These are phyloP conservation scores for Agonum fuliginosum DNA, from an alignment of 2,888 invertebrate genomes.

Conservation along the genomic window DNA sequence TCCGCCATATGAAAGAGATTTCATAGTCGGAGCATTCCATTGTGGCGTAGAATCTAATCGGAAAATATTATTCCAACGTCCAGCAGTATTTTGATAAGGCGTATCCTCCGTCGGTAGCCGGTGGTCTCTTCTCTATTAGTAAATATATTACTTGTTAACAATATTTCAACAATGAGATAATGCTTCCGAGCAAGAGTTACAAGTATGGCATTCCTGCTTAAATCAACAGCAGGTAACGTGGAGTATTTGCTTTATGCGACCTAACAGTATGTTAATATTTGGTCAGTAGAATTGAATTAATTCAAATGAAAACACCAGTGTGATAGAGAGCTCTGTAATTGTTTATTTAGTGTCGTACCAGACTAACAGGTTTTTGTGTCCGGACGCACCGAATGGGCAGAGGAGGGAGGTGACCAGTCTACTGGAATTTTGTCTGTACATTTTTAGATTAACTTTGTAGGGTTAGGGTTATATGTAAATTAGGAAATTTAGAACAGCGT, in stretches of 20 bases:
- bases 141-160: constrained; percentile 53
- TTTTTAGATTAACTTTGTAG: no score
- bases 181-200: constrained; percentile 19
- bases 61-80: constrained; percentile 26
- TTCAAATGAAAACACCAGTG: constrained; percentile 59
- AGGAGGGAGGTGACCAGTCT: constrained; percentile 18
- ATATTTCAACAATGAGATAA: constrained; percentile 57
- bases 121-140: constrained; percentile 27
- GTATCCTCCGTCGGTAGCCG: constrained; percentile 16
- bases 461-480: no score
- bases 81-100: constrained; percentile 51
- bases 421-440: constrained; percentile 29
- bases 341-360: constrained; percentile 59
- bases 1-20: no score
- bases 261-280: constrained; percentile 61
- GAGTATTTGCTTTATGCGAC: constrained; percentile 55
- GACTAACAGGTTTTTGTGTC: constrained; percentile 55
- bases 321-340: constrained; percentile 54
- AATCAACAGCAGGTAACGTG: constrained; percentile 55
- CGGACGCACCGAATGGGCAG: neutral
- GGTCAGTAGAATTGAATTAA: constrained; percentile 60
- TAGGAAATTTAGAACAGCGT: no score
- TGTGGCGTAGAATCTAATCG: constrained; percentile 4
- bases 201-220: constrained; percentile 51
- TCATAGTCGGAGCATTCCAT: no score